phyloP scores from a whole-genome alignment of 2,113 vertebrate genomes.

The Sinosuthora webbiana region DNA sequence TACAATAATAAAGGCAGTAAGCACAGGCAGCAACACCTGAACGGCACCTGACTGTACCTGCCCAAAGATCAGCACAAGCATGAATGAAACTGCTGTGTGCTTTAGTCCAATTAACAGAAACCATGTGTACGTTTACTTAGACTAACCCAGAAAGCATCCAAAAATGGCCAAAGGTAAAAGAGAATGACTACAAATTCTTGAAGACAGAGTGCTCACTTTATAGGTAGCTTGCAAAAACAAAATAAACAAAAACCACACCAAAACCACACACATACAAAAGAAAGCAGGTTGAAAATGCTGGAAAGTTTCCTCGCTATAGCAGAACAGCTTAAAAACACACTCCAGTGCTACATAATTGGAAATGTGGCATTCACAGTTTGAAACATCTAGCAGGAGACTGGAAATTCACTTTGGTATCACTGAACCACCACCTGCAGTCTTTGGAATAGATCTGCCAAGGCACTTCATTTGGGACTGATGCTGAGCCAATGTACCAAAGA shows the following conservation, averaged over 20 bases:
- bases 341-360: not conserved
- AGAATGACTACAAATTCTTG: not conserved
- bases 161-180: not conserved
- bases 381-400: not conserved
- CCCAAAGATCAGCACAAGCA: not conserved
- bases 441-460: not conserved
- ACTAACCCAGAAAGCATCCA: not conserved
- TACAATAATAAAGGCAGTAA: not conserved
- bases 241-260: not conserved
- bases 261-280: not conserved
- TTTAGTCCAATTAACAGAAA: not conserved
- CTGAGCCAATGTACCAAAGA: not conserved
- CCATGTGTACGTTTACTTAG: not conserved
- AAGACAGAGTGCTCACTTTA: not conserved
- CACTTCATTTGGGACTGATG: not conserved
- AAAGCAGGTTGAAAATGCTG: not conserved
- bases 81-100: not conserved
- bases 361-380: not conserved
- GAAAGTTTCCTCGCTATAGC: not conserved
- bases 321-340: not conserved
- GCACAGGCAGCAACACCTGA: not conserved
- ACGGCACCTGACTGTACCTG: not conserved
- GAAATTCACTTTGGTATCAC: constrained; percentile 1
- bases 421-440: not conserved
- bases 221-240: not conserved